A percentile compares a stretch with the other conserved stretches of the same genome.
phyloP scores from a whole-genome alignment of 2,113 vertebrate genomes.

The Petromus typicus region DNA sequence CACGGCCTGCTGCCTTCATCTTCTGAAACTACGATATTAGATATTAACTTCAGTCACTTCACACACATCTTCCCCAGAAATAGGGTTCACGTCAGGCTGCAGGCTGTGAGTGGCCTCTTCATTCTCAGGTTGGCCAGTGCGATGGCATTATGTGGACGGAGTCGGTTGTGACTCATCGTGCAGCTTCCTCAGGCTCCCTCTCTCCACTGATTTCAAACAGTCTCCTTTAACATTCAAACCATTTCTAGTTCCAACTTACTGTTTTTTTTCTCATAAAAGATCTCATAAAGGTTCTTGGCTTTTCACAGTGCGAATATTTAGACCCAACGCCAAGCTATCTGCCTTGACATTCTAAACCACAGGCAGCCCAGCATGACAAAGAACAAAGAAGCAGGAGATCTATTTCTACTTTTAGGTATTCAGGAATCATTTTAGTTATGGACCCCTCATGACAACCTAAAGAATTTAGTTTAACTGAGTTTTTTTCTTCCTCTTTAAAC shows the following conservation, averaged over 20 bases:
- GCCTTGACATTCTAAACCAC: constrained; percentile 26
- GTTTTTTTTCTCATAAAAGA: constrained; percentile 25
- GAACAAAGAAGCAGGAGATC: not conserved
- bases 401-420: constrained; percentile 35
- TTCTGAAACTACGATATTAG: constrained; percentile 7
- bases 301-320: constrained; percentile 66
- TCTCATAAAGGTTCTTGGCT: constrained; percentile 65
- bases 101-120: not conserved
- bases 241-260: constrained; percentile 28
- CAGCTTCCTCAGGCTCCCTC: not conserved
- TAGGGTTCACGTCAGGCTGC: not conserved
- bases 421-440: not conserved
- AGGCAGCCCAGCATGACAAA: not conserved
- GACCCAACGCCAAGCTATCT: constrained; percentile 43
- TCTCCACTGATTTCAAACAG: constrained; percentile 61
- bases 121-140: not conserved
- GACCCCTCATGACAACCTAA: not conserved
- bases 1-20: not conserved
- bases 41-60: not conserved
- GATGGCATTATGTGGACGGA: not conserved
- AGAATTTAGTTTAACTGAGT: not conserved
- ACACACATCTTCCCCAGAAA: not conserved
- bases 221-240: constrained; percentile 32
- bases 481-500: not conserved
- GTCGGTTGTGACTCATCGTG: constrained; percentile 21